phyloP scores from a whole-genome alignment of 2,797 vertebrate species.

The Lepilemur septentrionalis region DNA sequence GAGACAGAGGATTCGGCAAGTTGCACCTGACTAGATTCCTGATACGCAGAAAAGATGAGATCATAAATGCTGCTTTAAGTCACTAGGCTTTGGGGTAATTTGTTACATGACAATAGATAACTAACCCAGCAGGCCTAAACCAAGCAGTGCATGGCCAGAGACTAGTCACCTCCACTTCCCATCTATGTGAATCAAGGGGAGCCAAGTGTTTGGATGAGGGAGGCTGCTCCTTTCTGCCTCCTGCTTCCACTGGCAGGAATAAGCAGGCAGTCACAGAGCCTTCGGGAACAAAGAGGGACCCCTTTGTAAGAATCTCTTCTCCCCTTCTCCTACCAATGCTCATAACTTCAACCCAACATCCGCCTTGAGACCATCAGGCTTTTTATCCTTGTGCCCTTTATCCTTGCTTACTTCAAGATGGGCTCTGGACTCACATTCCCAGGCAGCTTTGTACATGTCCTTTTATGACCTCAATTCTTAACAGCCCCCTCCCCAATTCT shows the following conservation, averaged over 20 bases:
- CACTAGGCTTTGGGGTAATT: neutral
- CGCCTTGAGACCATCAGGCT: neutral
- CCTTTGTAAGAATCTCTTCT: neutral
- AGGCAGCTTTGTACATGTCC: neutral
- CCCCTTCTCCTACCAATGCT: neutral
- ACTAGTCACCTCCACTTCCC: neutral
- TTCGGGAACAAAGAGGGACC: neutral
- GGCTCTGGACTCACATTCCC: neutral
- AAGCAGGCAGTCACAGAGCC: neutral
- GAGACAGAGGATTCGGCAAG: neutral
- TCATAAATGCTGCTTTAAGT: neutral
- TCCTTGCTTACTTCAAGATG: neutral
- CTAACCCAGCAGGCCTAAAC: neutral
- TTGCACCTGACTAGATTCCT: neutral
- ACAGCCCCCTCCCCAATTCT: neutral
- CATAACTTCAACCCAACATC: neutral
- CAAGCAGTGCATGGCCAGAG: neutral
- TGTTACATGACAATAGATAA: neutral
- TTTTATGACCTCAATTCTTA: neutral
- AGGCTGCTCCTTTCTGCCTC: neutral
- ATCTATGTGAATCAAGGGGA: neutral
- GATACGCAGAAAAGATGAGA: neutral
- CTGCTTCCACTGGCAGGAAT: neutral
- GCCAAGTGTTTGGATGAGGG: neutral
- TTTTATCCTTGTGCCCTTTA: neutral